Base-by-base conservation (phyloP, 2,888 invertebrate species). In the Cataglyphis cursor region DNA sequence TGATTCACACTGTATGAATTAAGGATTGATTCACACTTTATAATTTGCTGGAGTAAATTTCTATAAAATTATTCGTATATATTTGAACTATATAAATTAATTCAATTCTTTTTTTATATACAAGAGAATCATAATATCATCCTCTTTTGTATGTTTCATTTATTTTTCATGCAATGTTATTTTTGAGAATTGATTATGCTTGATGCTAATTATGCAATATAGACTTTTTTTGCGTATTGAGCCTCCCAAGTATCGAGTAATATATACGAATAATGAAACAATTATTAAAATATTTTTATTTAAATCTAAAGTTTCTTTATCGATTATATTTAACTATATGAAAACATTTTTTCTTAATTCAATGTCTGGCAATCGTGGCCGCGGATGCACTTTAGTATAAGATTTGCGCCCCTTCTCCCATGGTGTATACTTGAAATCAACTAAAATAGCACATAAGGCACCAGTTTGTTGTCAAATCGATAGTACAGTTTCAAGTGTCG, bases 371-470 rank as follows among this genome's bases (percentile, higher is more conserved):
- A 48, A 68, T 82, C 51, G 48, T 64, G 28, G 70, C 64, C 68
- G 73, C 73, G 61, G 81, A 65, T 73, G 88, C 81, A 73, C 78
- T 83, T 86, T 75, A 74, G 38, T 41, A n/a, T 48, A 18, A n/a
- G 59, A 68, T 70, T 70, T 51, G 44, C 54, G 21, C 48, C 66
- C 38, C 66, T 35, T 18, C 35, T 51, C 28, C 44, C 21, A 65
- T 48, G 70, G 51, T 64, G 51, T 64, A 75, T 80, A 85, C 90
- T 89, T 57, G 89, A 89, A 83, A 86, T 24, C 28, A 75, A 68
- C 68, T 61, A 87, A 90, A 90, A 89, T 90, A 89, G 73, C 89
- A 41, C 70, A 31, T 44, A 35, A 38, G 24, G 74, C 51, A 62
- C 28, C 81, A 62, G 62, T 81, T 78, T 48, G 48, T 54, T 78